phyloP scores from a whole-genome alignment of 2,888 invertebrate genomes.

The Cephus sareptanus region DNA sequence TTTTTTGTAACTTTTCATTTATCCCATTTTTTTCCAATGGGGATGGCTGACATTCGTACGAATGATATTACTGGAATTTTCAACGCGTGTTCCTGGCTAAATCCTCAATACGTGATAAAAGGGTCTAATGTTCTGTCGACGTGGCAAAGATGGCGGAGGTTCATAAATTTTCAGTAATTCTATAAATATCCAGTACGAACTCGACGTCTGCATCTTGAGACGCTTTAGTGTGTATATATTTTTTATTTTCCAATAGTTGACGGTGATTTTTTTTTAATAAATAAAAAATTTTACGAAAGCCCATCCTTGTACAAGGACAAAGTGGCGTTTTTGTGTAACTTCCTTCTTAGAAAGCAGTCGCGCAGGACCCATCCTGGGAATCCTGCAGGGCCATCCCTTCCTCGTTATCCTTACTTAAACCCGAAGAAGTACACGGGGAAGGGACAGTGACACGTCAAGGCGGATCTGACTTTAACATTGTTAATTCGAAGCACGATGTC shows the following conservation, averaged over 20 bases:
- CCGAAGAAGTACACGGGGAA: constrained; percentile 16
- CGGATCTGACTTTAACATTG: constrained; percentile 45
- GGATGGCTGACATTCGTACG: no score
- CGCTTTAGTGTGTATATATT: no score
- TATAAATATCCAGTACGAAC: neutral
- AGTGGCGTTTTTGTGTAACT: neutral
- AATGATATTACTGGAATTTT: no score
- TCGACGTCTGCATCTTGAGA: neutral
- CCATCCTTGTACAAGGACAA: neutral
- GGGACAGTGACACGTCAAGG: constrained; percentile 41
- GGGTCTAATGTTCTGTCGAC: constrained; percentile 22
- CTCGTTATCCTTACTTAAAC: neutral
- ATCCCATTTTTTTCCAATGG: no score
- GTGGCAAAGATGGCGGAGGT: constrained; percentile 14
- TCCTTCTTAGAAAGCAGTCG: neutral
- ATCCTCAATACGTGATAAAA: constrained; percentile 30
- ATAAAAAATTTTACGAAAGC: neutral
- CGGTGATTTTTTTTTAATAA: neutral
- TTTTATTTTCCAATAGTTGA: no score
- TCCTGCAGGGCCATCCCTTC: neutral
- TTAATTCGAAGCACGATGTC: constrained; percentile 47
- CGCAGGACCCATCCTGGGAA: neutral
- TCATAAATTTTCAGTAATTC: constrained; percentile 34
- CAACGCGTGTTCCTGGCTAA: constrained; percentile 25
- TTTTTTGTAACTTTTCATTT: no score